These are phyloP conservation scores for Coecobrya sp. DNA, from an alignment of 2,888 invertebrate species.

Conservation along the genomic window DNA sequence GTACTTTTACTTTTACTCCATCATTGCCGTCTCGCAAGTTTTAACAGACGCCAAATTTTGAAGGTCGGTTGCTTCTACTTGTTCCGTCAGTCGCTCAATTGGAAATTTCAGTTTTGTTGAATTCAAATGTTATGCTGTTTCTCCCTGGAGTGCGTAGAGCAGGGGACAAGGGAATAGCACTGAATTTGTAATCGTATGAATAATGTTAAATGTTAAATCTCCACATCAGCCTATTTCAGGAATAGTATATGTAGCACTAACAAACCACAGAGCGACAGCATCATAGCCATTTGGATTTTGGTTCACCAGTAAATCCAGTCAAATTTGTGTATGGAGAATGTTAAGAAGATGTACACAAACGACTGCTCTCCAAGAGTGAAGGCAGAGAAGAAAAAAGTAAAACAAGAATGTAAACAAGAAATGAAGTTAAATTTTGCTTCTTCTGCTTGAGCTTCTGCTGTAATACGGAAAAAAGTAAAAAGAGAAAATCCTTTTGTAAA, in stretches of 20 bases:
- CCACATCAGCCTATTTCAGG: neutral
- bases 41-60: neutral
- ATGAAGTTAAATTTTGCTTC: slow-evolving; percentile 38
- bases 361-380: neutral
- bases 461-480: slow-evolving; percentile 17
- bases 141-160: too few species aligned
- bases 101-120: neutral
- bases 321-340: slow-evolving; percentile 42
- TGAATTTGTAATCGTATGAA: slow-evolving; percentile 1
- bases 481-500: slow-evolving; percentile 65
- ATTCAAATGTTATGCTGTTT: neutral
- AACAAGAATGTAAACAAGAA: slow-evolving; percentile 54
- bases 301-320: slow-evolving; percentile 3
- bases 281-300: neutral
- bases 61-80: neutral
- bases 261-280: neutral
- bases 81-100: neutral
- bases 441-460: neutral
- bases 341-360: slow-evolving; percentile 48
- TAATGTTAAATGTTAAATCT: neutral
- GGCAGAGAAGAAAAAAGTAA: neutral
- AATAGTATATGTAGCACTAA: neutral
- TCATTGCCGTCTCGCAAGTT: neutral
- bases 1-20: neutral
- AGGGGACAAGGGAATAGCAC: neutral